phyloP scores from a whole-genome alignment of 2,797 vertebrate species.

The Pangasius krempfi region DNA sequence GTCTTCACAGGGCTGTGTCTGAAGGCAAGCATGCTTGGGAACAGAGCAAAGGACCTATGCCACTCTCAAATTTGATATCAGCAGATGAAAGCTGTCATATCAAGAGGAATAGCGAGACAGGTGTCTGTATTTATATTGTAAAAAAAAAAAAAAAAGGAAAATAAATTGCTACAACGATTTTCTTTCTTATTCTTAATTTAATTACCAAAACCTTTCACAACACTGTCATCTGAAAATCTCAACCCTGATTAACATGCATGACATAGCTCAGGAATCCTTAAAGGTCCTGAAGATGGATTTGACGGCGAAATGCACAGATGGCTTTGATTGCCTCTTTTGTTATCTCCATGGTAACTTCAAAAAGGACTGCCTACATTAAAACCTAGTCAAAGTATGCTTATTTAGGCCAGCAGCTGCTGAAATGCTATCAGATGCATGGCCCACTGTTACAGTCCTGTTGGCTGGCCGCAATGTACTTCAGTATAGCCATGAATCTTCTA shows the following conservation, averaged over 20 bases:
- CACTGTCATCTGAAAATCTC: neutral
- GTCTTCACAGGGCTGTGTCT: slow-evolving; percentile 68
- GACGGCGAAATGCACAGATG: slow-evolving; percentile 51
- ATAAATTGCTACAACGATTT: neutral
- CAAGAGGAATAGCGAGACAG: neutral
- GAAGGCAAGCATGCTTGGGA: slow-evolving; percentile 56
- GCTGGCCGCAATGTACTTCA: slow-evolving; percentile 54
- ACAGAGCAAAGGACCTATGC: slow-evolving; percentile 26
- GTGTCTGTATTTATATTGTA: neutral
- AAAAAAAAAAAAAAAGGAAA: neutral
- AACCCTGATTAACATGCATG: slow-evolving; percentile 17
- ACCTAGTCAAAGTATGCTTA: slow-evolving; percentile 57
- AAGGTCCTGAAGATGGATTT: slow-evolving; percentile 47
- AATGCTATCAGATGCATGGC: slow-evolving; percentile 61
- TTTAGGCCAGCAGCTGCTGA: slow-evolving; percentile 55
- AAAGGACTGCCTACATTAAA: slow-evolving; percentile 72
- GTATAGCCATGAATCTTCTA: slow-evolving; percentile 34
- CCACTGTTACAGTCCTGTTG: slow-evolving; percentile 46
- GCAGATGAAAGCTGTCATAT: slow-evolving; percentile 28
- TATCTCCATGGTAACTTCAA: slow-evolving; percentile 72
- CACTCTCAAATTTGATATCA: slow-evolving; percentile 36
- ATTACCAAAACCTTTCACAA: neutral
- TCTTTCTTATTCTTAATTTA: neutral
- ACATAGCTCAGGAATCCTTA: slow-evolving; percentile 16
- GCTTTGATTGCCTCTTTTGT: slow-evolving; percentile 52